Evolutionary conservation across 2,888 invertebrate species (phyloP).

Genomic region (Cheilosia grossa): DNA sequence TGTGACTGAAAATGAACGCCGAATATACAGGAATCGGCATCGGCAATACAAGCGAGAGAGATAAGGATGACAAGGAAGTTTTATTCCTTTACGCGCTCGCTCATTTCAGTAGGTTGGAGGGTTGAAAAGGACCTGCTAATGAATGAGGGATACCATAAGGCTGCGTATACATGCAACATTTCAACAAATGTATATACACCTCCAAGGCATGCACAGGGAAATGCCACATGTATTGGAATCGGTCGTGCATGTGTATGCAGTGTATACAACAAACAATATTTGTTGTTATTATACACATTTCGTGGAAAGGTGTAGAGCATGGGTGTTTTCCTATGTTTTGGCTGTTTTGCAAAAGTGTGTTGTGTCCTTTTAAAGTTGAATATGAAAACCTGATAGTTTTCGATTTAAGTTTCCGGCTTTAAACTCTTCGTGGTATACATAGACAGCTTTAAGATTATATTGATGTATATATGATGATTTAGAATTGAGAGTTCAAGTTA

Average conservation of each 20-base stretch:
- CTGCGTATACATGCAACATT: conserved; percentile 9
- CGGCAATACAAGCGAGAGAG: not conserved
- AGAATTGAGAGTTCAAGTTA: not conserved
- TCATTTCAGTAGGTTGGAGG: conserved; percentile 9
- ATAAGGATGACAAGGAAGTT: not conserved
- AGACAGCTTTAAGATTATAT: conserved; percentile 1
- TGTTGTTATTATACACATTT: conserved; percentile 14
- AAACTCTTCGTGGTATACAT: conserved; percentile 7
- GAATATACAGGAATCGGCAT: not conserved
- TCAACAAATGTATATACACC: not conserved
- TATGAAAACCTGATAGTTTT: conserved; percentile 28
- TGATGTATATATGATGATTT: not conserved
- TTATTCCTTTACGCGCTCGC: conserved; percentile 14
- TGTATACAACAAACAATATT: not conserved
- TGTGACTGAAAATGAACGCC: conserved; percentile 13
- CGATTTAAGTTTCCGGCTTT: not conserved
- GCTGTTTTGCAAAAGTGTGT: not conserved
- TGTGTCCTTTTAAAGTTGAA: not conserved
- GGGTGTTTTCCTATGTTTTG: not conserved
- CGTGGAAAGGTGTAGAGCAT: conserved; percentile 17
- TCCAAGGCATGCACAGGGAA: not conserved
- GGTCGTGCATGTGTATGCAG: not conserved
- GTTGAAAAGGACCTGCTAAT: conserved; percentile 51
- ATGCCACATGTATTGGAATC: conserved; percentile 10
- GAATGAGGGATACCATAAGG: conserved; percentile 45